Evolutionary conservation across 1,140 invertebrate species (phyloP).

Genomic region (Drosophila seguyi): DNA sequence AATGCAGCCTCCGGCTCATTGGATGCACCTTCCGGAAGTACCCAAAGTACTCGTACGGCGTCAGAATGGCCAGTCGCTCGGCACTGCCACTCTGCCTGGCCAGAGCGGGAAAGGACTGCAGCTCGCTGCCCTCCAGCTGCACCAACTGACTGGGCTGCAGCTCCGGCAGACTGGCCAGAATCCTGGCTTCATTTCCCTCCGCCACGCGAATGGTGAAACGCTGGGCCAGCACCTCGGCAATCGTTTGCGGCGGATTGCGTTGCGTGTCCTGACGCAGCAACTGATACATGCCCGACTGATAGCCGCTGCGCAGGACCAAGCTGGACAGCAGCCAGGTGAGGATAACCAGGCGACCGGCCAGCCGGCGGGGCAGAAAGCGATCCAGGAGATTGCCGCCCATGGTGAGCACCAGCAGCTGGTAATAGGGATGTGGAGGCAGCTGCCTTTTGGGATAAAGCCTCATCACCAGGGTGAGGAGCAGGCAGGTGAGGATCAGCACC

Average conservation of each 20-base stretch:
- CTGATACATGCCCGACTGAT: constrained; percentile 79
- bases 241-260: constrained; percentile 70
- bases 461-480: constrained; percentile 10
- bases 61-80: constrained; percentile 57
- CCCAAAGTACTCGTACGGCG: constrained; percentile 74
- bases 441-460: neutral
- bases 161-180: constrained; percentile 66
- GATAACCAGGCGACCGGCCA: constrained; percentile 42
- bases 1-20: constrained; percentile 59
- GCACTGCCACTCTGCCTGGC: constrained; percentile 51
- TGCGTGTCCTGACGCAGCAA: constrained; percentile 69
- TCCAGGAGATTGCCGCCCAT: constrained; percentile 62
- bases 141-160: constrained; percentile 35
- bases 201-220: constrained; percentile 59
- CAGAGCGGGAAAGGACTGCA: constrained; percentile 60
- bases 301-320: constrained; percentile 62
- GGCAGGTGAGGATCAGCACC: constrained; percentile 39
- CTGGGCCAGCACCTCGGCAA: constrained; percentile 64
- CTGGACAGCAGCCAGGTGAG: constrained; percentile 59
- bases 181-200: constrained; percentile 53
- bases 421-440: constrained; percentile 37
- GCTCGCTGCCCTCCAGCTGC: constrained; percentile 53
- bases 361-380: constrained; percentile 28
- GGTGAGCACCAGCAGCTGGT: constrained; percentile 63
- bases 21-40: constrained; percentile 73